Percentiles rank a stretch among this genome's conserved stretches.
phyloP scores from a whole-genome alignment of 2,113 vertebrate species.

The Nycticorax nycticorax region DNA sequence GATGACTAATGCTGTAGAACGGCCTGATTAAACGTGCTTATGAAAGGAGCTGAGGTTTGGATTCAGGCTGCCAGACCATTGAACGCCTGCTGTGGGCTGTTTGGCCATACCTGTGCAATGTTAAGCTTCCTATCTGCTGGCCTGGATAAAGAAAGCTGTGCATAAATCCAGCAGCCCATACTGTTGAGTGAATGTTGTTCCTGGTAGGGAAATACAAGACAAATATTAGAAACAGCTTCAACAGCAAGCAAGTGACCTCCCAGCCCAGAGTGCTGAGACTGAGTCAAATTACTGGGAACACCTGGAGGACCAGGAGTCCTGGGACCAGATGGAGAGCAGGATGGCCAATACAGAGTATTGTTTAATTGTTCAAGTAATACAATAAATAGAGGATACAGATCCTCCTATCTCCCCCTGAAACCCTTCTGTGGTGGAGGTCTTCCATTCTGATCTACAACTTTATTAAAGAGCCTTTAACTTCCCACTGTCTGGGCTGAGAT shows the following conservation, averaged over 20 bases:
- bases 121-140: background rate
- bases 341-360: fast-evolving
- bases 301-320: background rate
- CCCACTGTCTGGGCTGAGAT: background rate
- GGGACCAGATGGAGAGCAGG: background rate
- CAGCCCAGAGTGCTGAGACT: background rate
- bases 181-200: background rate
- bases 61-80: background rate
- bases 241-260: background rate
- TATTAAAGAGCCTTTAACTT: background rate
- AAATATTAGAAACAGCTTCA: background rate
- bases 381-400: background rate
- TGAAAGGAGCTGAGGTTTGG: background rate
- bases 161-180: background rate
- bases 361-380: background rate
- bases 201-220: background rate
- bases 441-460: background rate
- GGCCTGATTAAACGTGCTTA: background rate
- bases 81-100: background rate
- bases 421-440: background rate
- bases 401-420: background rate
- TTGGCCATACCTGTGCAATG: background rate
- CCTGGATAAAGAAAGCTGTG: background rate
- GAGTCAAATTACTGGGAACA: too few relatives aligned
- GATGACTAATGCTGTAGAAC: background rate